Evolutionary conservation across 1,140 invertebrate species (phyloP), one percentile per base, ranked within the genome.

Genomic region (Hyles euphorbiae): DNA sequence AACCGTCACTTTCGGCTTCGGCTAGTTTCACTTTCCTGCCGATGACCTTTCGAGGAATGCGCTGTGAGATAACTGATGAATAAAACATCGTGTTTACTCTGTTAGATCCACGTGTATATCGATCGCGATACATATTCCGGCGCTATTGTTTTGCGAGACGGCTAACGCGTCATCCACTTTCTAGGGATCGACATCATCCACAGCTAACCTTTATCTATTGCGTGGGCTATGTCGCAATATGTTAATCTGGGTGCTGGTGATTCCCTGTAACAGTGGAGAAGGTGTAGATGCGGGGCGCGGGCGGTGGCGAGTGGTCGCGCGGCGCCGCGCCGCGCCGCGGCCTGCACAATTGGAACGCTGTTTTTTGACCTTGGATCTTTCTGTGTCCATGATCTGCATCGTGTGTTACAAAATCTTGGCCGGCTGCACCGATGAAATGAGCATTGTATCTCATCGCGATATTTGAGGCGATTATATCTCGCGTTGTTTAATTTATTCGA

Each of bases 11-110:
- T 78, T 83, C 76, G 78, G 70, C 68, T 69, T 72, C 69, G 62
- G 72, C 68, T 70, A 79, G 71, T 86, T 86, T 86, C 81, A 84
- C 83, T 86, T 86, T 86, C 74, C 56, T 79, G 77, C 65, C 74
- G 77, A 77, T 79, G 80, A 79, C 78, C 80, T 83, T 81, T 84
- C 56, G 63, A 62, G 68, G 74, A 79, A 81, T 82, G 68, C 62
- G 61, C 61, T 64, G 63, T 76, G 72, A 83, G 70, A 82, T 83
- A 81, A 84, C 68, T 46, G 65, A 80, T 80, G 73, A 83, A 78
- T 77, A 78, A 80, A 74, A 75, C 72, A 77, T 78, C 32, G 48
- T 60, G 45, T 63, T 71, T 68, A 2, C 33, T 45, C 4, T 45
- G 5, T 54, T 12, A 6, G 4, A 40, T 53, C 2, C 11, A 12